Conservation (phyloP, 2,888 invertebrate species). For the Macrophya alboannulata region DNA sequence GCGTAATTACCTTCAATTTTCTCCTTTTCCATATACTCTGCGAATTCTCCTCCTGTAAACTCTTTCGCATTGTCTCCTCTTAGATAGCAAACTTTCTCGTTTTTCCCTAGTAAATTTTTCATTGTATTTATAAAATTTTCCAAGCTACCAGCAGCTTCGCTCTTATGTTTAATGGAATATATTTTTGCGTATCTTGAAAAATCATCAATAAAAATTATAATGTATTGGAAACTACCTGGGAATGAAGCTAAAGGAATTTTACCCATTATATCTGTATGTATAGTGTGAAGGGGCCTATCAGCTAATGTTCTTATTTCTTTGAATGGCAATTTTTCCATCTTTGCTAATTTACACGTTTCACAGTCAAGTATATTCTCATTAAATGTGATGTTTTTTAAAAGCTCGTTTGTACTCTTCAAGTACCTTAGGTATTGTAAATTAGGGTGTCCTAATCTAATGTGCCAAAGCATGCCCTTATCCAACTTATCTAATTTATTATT, state of each 20-base stretch:
- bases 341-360: constrained; percentile 54
- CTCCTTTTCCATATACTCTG: constrained; percentile 55
- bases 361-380: constrained; percentile 57
- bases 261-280: constrained; percentile 65
- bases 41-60: constrained; percentile 54
- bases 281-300: constrained; percentile 61
- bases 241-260: constrained; percentile 60
- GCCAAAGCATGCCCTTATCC: constrained; percentile 58
- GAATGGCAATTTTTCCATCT: constrained; percentile 58
- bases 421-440: constrained; percentile 55
- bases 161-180: constrained; percentile 63
- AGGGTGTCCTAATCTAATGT: constrained; percentile 58
- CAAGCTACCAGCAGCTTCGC: not conserved
- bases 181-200: constrained; percentile 63
- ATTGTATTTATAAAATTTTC: not conserved
- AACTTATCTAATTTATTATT: not conserved
- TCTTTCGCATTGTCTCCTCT: constrained; percentile 56
- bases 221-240: constrained; percentile 62
- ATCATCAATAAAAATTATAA: constrained; percentile 60
- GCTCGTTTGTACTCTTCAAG: constrained; percentile 48
- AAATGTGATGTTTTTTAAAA: constrained; percentile 57
- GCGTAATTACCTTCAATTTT: not conserved
- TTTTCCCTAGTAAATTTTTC: constrained; percentile 36
- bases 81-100: constrained; percentile 61
- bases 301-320: constrained; percentile 59